A percentile compares a stretch with the other conserved stretches of the same genome.
Evolutionary conservation across 2,888 invertebrate genomes (phyloP).

Genomic region (Apamea anceps): DNA sequence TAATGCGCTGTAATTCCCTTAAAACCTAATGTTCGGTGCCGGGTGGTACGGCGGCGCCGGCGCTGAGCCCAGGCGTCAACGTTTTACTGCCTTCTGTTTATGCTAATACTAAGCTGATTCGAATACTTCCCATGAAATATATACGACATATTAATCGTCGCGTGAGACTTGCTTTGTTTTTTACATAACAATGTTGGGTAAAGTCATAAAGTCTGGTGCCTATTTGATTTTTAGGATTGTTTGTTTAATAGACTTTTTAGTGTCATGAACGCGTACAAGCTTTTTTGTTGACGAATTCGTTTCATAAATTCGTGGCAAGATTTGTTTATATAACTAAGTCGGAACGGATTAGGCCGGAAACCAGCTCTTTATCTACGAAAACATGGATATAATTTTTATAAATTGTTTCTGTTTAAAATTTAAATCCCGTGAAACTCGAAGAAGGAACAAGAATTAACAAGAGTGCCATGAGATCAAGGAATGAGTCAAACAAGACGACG

Average conservation of each 20-base stretch:
- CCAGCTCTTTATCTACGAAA: background rate
- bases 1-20: slow-evolving; percentile 68
- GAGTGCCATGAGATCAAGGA: slow-evolving; percentile 1
- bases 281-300: background rate
- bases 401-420: background rate
- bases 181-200: slow-evolving; percentile 8
- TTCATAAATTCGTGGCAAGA: background rate
- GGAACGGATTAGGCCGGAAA: background rate
- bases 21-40: slow-evolving; percentile 72
- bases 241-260: slow-evolving; percentile 13
- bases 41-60: slow-evolving; percentile 61
- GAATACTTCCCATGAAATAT: slow-evolving; percentile 72
- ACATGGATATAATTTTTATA: background rate
- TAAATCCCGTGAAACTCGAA: background rate
- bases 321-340: background rate
- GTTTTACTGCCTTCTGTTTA: slow-evolving; percentile 73
- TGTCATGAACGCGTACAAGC: background rate
- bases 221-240: slow-evolving; percentile 24
- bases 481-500: slow-evolving; percentile 13
- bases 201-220: background rate
- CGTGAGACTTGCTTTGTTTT: slow-evolving; percentile 47
- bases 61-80: slow-evolving; percentile 69
- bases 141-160: slow-evolving; percentile 69
- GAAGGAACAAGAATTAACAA: background rate
- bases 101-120: slow-evolving; percentile 70